A percentile compares a stretch with the other conserved stretches of the same genome.
phyloP scores from a whole-genome alignment of 2,797 vertebrate species.

The Pyrocephalus nanus region DNA sequence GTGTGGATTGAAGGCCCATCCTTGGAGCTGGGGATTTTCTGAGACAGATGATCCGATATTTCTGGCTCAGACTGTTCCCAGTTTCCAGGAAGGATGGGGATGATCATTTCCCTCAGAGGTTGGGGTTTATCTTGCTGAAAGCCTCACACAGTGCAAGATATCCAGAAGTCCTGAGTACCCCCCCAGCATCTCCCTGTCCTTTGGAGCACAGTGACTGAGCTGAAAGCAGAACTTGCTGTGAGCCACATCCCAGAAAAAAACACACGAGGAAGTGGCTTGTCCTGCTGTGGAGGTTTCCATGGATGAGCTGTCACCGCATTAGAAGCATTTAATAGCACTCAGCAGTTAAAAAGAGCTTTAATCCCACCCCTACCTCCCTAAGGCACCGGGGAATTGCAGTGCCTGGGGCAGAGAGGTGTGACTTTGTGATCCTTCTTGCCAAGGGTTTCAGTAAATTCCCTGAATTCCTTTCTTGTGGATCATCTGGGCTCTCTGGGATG shows the following conservation, averaged over 20 bases:
- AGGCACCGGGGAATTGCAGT: not conserved
- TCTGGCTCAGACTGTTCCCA: not conserved
- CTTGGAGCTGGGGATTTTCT: not conserved
- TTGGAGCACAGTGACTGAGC: not conserved
- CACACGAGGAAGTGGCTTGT: not conserved
- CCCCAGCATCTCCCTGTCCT: not conserved
- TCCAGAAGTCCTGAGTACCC: not conserved
- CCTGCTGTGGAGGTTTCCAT: not conserved
- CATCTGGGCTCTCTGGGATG: not conserved
- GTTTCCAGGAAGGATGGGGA: not conserved
- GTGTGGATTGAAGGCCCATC: not conserved
- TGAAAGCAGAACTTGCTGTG: not conserved
- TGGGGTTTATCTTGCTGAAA: not conserved
- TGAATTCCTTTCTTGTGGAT: not conserved
- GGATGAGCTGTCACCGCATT: not conserved
- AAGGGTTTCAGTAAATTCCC: not conserved
- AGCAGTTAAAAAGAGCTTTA: not conserved
- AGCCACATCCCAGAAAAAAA: not conserved
- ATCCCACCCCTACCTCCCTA: not conserved
- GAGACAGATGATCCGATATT: accelerated
- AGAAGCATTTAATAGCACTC: not conserved
- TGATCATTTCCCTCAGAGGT: not conserved
- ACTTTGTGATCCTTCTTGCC: not conserved
- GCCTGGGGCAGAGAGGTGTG: not conserved
- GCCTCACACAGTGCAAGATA: not conserved